phyloP scores from a whole-genome alignment of 2,113 vertebrate species.

The Mus spicilegus region DNA sequence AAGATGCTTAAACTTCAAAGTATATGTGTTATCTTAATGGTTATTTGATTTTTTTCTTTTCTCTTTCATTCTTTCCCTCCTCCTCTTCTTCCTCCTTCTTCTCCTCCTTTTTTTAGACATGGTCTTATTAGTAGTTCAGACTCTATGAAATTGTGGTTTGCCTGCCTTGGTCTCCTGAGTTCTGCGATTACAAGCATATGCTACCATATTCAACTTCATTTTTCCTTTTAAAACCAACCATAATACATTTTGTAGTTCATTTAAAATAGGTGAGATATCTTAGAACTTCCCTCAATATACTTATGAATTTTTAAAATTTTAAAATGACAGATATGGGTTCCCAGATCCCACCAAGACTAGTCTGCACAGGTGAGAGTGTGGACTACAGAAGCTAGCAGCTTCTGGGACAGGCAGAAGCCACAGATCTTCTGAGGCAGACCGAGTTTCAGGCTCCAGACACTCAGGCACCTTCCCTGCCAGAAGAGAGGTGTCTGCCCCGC shows the following conservation, averaged over 20 bases:
- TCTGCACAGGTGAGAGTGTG: no score
- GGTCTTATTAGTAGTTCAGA: not conserved
- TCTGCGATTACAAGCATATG: not conserved
- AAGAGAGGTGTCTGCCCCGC: no score
- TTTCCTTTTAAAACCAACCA: conserved; percentile 55
- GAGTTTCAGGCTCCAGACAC: no score
- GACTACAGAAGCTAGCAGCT: no score
- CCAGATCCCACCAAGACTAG: no score
- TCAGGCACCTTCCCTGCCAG: no score
- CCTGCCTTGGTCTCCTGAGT: not conserved
- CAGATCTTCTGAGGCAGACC: no score
- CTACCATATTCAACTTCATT: not conserved
- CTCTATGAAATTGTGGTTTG: not conserved
- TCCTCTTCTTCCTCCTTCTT: not conserved
- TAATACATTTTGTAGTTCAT: conserved; percentile 32
- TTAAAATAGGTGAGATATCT: conserved; percentile 17
- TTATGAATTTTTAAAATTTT: not conserved
- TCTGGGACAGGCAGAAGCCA: no score
- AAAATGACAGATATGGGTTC: no score
- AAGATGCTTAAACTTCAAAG: conserved; percentile 65
- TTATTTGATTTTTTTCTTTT: not conserved
- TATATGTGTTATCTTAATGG: conserved; percentile 41
- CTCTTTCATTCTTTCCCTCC: not conserved
- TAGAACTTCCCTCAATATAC: conserved; percentile 15
- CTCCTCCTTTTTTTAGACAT: not conserved